phyloP scores from a whole-genome alignment of 30 jellyfish, hydroid and myxozoan species.

The Cassiopea andromeda region DNA sequence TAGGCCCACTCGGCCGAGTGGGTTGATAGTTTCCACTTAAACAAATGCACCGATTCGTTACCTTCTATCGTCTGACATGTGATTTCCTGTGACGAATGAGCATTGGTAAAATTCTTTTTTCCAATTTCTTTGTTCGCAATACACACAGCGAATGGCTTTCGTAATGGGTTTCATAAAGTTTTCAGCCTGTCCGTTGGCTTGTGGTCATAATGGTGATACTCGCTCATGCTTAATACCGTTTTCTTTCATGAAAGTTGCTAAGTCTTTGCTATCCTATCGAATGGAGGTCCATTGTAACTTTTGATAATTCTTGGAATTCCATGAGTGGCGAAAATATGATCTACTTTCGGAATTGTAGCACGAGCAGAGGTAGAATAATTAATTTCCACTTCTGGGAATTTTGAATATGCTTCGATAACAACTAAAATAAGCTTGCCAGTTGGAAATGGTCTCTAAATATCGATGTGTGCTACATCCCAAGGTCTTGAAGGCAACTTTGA shows the following conservation, averaged over 20 bases:
- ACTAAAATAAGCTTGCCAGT: slow-evolving; percentile 12
- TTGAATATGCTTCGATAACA: slow-evolving; percentile 25
- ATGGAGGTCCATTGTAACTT: slow-evolving; percentile 20
- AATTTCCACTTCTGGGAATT: slow-evolving; percentile 49
- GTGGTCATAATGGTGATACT: slow-evolving; percentile 41
- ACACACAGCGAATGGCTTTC: background rate
- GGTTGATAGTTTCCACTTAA: no score
- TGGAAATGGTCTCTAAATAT: slow-evolving; percentile 35
- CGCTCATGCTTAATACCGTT: slow-evolving; percentile 24
- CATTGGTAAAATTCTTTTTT: slow-evolving; percentile 18
- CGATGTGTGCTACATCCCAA: slow-evolving; percentile 14
- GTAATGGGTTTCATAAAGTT: slow-evolving; percentile 23
- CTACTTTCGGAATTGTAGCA: slow-evolving; percentile 17
- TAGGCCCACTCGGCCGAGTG: no score
- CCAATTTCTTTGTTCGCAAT: slow-evolving; percentile 15
- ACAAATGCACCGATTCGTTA: no score
- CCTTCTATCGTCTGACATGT: no score
- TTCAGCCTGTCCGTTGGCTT: slow-evolving; percentile 20
- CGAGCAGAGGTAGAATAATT: slow-evolving; percentile 17
- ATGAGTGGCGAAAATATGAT: slow-evolving; percentile 20
- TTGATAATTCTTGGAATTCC: slow-evolving; percentile 22
- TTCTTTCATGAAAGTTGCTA: background rate
- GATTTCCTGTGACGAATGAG: no score
- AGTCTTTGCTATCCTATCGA: slow-evolving; percentile 17
- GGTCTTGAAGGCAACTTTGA: slow-evolving; percentile 23